Evolutionary conservation across 2,797 vertebrate species (phyloP), one percentile per base, ranked within the genome.

Genomic region (Caiman crocodilus): DNA sequence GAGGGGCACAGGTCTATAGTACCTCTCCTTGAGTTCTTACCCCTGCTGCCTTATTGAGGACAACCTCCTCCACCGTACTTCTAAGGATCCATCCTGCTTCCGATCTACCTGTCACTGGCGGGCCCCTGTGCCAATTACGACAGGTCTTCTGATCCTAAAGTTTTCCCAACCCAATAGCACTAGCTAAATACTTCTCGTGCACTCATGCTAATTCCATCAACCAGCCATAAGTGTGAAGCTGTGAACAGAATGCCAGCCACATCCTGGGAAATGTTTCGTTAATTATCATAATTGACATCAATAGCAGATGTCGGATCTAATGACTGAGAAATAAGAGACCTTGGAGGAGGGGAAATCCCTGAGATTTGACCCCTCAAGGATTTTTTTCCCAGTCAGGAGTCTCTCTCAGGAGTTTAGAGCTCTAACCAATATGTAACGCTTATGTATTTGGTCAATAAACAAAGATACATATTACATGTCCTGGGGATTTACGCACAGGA

Each of bases 271-370:
- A 84, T 13, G 79, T 61, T 79, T 83, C 88, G 59, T 86, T 85
- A 71, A 85, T 94, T 71, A 90, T 23, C 77, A 56, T 71, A 88
- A 90, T 5, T 76, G 75, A 5, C 84, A 64, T 82, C 90, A 84
- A 32, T 67, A 87, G 77, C 85, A 94, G 89, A 69, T 92, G 92
- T 77, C 93, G 89, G 83, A 50, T 59, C 76, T 92, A 60, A 92
- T 23, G 89, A 92, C 90, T 26, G 87, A 87, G 79, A 71, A 79
- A 59, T 7, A 87, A 71, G 50, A 76, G 75, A 21, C 67, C 50
- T n/a, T 32, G 67, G 9, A 67, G 7, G 26, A 30, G 4, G 7
- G 3, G 1, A 67, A 76, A 50, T 8, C 58, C n/a, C 74, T 9
- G 23, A 61, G 9, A 1, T 4, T 6, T 60, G 50, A 30, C 58